Base-by-base conservation (phyloP, 2,113 vertebrate genomes). In the Protomyctophum bolini region DNA sequence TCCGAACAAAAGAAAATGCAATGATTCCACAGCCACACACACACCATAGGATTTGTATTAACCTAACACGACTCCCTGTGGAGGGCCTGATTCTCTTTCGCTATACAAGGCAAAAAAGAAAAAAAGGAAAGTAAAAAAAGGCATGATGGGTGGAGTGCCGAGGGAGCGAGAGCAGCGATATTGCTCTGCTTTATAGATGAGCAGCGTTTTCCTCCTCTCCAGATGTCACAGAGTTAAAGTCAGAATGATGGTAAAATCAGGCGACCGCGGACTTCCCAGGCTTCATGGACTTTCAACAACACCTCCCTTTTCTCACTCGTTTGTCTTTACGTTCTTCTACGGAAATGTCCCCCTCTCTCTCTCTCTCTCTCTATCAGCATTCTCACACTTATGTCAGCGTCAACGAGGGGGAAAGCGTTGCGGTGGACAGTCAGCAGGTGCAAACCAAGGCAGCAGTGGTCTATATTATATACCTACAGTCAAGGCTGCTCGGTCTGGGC, bases 401-500 rank as follows among this genome's bases (percentile, higher is more conserved):
- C 73, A 72, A 60, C 50, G 15, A 80, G 81, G 14, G 73, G 72
- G 76, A 60, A 69, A 49, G 65, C 73, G 73, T 41, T 41, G 33
- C 9, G 0, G 68, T 12, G 77, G 70, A 84, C 70, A 84, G 21
- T 21, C 21, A 21, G 86, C 89, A 91, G 89, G 88, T 91, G 85
- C 81, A 87, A 76, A 68, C 66, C 77, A 56, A 41, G 33, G 78
- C 80, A 83, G 75, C 64, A 66, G 60, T 6, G 0, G 12, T 77
- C 65, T 64, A 54, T n/a, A n/a, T n/a, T n/a, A n/a, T n/a, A n/a
- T 63, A 21, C 63, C 0, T 46, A 11, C 15, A 14, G 7, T 57
- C 15, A 58, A 58, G 28, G 57, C 28, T 10, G 10, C 57, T 33
- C 10, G 10, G 47, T 21, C 41, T 11, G 66, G 33, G 70, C 67